Conservation (phyloP, 1,140 invertebrate genomes). For the Pachypeltis micranthus region DNA sequence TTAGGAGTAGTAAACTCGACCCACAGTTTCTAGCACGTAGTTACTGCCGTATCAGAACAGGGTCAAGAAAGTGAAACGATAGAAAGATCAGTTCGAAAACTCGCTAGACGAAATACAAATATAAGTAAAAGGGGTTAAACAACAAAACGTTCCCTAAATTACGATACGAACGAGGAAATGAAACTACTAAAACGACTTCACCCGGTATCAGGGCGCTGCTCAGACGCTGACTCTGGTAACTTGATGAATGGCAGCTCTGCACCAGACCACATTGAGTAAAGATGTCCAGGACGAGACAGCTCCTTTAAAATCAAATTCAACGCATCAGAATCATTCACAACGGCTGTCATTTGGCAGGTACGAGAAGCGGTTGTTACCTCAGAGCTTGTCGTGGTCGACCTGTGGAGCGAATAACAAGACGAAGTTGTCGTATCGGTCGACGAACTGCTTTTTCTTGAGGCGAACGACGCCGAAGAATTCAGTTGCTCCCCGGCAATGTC, state of each 20-base stretch:
- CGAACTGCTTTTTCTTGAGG: conserved; percentile 45
- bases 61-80: too few species aligned
- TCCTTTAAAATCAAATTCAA: conserved; percentile 15
- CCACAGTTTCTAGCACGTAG: too few species aligned
- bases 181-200: too few species aligned
- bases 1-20: too few species aligned
- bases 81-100: too few species aligned
- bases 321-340: neutral
- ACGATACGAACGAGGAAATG: too few species aligned
- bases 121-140: too few species aligned
- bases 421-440: conserved; percentile 43
- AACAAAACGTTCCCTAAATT: too few species aligned
- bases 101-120: too few species aligned
- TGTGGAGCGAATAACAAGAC: conserved; percentile 45
- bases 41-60: too few species aligned
- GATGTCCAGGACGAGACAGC: conserved; percentile 32
- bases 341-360: neutral
- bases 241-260: conserved; percentile 41
- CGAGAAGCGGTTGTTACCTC: conserved; percentile 25
- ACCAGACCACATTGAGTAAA: conserved; percentile 45
- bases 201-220: conserved; percentile 8
- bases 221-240: conserved; percentile 34
- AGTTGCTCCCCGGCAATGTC: neutral
- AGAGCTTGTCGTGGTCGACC: conserved; percentile 40
- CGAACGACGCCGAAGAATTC: conserved; percentile 17